Base-by-base conservation (phyloP, 2,888 invertebrate genomes). In the Idaea dimidiata region DNA sequence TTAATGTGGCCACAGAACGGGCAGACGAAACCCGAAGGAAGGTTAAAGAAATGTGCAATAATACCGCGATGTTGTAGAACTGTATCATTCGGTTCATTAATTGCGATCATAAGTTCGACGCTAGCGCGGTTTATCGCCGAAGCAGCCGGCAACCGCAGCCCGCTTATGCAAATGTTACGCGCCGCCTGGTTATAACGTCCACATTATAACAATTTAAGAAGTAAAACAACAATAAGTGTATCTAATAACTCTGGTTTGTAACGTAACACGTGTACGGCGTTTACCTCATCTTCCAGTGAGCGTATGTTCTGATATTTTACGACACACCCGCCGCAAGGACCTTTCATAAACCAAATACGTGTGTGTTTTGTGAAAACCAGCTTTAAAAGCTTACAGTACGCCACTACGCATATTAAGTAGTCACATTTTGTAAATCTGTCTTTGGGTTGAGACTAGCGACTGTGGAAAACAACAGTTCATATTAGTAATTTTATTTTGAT, bases 161-260 rank as follows among this genome's bases (percentile, higher is more conserved):
- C 83, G 83, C 82, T 87, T 87, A 92, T 92, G 91, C 88, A 90
- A 92, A 92, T 87, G 82, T 80, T 74, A 74, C 78, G 78, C 85
- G 73, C 91, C 91, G 85, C 85, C 84, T 92, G 91, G 75, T 77
- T 69, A 74, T 86, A 91, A 92, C 88, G 89, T 82, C 69, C 76
- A 78, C 82, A 87, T 90, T 89, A 85, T 86, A 87, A 87, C 91
- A 90, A 88, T 91, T 90, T 89, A 91, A 91, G 91, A 91, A 88
- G 86, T 89, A 85, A 85, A 88, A 89, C 86, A 89, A 88, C 86
- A 89, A 85, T 88, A 85, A 86, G 81, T 83, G 80, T 70, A 70
- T 74, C 77, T 79, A 79, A 79, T 79, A 81, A 72, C 65, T 67
- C 60, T 65, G 31, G 62, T 62, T 59, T 66, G 61, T 62, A 64